Conservation (phyloP, 2,888 invertebrate species). For the Temnothorax ravouxi region DNA sequence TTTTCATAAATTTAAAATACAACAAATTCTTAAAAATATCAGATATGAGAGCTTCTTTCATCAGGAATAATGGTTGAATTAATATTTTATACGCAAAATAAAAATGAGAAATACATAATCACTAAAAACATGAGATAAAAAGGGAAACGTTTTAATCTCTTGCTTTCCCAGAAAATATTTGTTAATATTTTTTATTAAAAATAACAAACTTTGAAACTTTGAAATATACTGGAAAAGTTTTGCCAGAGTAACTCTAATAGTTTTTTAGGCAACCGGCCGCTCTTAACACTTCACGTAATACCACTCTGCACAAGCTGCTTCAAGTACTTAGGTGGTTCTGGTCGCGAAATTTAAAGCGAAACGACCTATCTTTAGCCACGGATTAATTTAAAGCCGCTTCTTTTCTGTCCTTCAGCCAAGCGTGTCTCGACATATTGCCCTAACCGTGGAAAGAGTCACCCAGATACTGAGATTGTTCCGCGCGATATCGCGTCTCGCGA, state of each 20-base stretch:
- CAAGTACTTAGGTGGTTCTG: neutral
- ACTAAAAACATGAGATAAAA: neutral
- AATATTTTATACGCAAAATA: neutral
- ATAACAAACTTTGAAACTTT: neutral
- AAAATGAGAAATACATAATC: neutral
- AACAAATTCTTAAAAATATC: neutral
- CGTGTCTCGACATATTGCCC: constrained; percentile 7
- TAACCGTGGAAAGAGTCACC: constrained; percentile 29
- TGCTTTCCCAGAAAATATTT: neutral
- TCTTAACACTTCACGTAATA: neutral
- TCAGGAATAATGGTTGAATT: too few relatives aligned
- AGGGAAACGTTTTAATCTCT: neutral
- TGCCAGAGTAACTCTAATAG: neutral
- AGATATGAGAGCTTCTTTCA: neutral
- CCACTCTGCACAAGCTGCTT: neutral
- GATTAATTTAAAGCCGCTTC: neutral
- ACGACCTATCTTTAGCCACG: neutral
- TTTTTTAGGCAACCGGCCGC: neutral
- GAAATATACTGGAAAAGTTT: neutral
- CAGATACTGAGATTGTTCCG: constrained; percentile 29
- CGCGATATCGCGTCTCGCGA: constrained; percentile 41
- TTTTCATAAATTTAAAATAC: neutral
- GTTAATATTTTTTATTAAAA: neutral
- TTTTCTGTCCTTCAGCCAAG: neutral
- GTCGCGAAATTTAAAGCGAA: constrained; percentile 2